phyloP scores from a whole-genome alignment of 2,113 vertebrate species.

The Thinocorus orbignyianus region DNA sequence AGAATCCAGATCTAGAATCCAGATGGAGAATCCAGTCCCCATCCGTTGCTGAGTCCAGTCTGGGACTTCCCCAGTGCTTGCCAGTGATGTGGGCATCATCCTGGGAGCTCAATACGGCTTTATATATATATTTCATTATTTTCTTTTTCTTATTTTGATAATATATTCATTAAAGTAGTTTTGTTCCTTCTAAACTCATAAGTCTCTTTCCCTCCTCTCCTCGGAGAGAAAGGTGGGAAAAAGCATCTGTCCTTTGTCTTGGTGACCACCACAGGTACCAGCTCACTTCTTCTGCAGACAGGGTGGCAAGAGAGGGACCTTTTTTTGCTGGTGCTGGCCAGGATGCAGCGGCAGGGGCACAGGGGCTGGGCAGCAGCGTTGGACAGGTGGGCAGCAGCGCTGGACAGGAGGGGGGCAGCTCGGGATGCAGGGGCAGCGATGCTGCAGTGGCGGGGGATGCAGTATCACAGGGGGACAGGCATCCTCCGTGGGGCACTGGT shows the following conservation, averaged over 20 bases:
- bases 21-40: background rate
- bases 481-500: background rate
- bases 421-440: background rate
- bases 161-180: background rate
- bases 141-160: background rate
- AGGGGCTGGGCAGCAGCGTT: background rate
- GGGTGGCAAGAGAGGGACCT: background rate
- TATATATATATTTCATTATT: background rate
- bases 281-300: slow-evolving; percentile 1
- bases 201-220: background rate
- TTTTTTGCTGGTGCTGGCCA: background rate
- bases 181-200: background rate
- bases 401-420: background rate
- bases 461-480: background rate
- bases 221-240: background rate
- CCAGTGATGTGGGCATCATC: background rate
- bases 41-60: background rate
- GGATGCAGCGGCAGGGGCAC: background rate
- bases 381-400: background rate
- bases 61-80: background rate
- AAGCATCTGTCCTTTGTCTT: background rate
- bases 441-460: background rate
- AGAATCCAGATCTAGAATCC: background rate
- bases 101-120: background rate
- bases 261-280: background rate